A percentile compares a stretch with the other conserved stretches of the same genome.
phyloP scores from a whole-genome alignment of 2,888 invertebrate genomes.

The Synanthedon vespiformis region DNA sequence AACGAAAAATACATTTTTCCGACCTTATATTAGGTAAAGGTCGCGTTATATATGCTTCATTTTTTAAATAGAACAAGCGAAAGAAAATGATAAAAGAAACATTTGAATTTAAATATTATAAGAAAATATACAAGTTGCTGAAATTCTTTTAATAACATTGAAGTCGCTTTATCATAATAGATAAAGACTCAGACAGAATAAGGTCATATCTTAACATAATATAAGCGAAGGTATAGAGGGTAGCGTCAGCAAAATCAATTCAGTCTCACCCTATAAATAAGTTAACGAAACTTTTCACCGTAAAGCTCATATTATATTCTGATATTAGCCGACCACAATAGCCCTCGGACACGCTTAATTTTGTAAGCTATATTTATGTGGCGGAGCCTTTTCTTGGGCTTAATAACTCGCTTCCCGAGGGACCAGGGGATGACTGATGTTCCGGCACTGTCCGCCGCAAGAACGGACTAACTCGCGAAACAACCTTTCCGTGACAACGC shows the following conservation, averaged over 20 bases:
- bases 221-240: no score
- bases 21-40: no score
- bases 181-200: no score
- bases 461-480: constrained; percentile 3
- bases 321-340: constrained; percentile 9
- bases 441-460: neutral
- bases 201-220: no score
- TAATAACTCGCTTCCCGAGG: constrained; percentile 24
- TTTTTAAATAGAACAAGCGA: no score
- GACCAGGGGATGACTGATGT: constrained; percentile 18
- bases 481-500: constrained; percentile 12
- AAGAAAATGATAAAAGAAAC: no score
- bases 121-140: no score
- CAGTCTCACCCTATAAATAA: neutral
- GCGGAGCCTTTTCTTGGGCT: constrained; percentile 17
- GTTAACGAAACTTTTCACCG: constrained; percentile 4
- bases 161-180: no score
- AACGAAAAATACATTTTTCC: no score
- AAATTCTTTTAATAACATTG: no score
- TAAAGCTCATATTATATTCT: constrained; percentile 4
- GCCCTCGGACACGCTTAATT: constrained; percentile 14
- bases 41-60: no score
- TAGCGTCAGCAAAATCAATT: neutral
- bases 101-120: no score
- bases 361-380: constrained; percentile 27